Evolutionary conservation across 2,113 vertebrate genomes (phyloP).

Genomic region (Ceyx margarethae): DNA sequence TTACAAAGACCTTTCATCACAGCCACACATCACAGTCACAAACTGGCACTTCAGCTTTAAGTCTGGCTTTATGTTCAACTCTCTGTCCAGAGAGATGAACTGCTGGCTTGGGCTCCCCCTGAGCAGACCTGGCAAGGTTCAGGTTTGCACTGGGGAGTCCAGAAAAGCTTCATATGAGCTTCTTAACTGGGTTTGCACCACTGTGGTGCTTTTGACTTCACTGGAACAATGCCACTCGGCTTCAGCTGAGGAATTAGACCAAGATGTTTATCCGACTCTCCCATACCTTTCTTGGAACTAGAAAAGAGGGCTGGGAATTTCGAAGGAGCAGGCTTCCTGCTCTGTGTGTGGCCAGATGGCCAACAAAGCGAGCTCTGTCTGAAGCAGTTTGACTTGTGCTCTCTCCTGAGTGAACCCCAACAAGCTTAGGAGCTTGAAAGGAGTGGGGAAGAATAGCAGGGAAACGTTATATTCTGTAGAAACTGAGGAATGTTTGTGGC

Average conservation of each 20-base stretch:
- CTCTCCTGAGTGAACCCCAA: neutral
- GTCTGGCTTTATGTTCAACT: too few relatives aligned
- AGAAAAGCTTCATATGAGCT: neutral
- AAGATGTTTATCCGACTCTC: neutral
- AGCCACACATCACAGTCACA: neutral
- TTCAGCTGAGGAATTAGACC: neutral
- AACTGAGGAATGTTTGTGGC: neutral
- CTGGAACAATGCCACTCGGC: neutral
- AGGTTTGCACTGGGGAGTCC: neutral
- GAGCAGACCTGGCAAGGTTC: neutral
- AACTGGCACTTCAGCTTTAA: neutral
- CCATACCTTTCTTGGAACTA: neutral
- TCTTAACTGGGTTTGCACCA: neutral
- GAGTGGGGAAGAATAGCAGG: neutral
- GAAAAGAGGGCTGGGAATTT: neutral
- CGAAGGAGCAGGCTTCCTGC: neutral
- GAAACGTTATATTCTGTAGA: neutral
- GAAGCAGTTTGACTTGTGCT: neutral
- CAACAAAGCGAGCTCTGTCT: slow-evolving; percentile 25
- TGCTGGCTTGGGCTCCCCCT: neutral
- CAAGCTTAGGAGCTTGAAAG: neutral
- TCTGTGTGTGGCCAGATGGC: slow-evolving; percentile 11
- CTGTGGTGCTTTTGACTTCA: neutral
- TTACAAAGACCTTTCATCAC: neutral
- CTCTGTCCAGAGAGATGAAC: neutral